These are phyloP conservation scores for Phalangium opilio DNA, from an alignment of 2,888 invertebrate species.

Conservation along the genomic window DNA sequence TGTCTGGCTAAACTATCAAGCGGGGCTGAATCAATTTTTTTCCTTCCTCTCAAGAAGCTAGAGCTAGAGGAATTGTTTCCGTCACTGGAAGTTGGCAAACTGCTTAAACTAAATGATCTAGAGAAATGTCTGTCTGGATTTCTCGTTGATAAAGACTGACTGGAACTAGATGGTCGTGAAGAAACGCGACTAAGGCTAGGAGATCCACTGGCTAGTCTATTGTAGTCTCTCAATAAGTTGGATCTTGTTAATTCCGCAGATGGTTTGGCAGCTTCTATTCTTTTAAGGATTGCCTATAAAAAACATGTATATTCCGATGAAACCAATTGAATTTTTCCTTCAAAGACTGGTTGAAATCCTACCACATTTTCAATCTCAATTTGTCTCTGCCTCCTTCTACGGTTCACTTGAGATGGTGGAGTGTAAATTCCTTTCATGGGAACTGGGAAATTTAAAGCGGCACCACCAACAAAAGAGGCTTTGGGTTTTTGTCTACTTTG, in stretches of 20 bases:
- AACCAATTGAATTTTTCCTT: too few species aligned
- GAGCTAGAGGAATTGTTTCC: background rate
- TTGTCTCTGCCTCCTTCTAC: constrained; percentile 34
- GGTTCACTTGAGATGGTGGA: constrained; percentile 34
- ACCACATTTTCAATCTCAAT: constrained; percentile 40
- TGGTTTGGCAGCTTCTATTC: constrained; percentile 20
- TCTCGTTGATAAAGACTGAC: background rate
- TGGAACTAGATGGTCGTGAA: background rate
- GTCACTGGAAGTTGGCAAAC: background rate
- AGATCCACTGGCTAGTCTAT: constrained; percentile 7
- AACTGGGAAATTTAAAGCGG: background rate
- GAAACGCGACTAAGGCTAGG: background rate
- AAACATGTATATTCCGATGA: too few species aligned
- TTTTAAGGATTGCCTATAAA: constrained; percentile 18
- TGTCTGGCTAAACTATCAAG: too few species aligned
- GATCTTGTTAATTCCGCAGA: constrained; percentile 10
- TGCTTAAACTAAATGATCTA: background rate
- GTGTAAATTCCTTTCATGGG: background rate
- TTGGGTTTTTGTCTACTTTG: constrained; percentile 12
- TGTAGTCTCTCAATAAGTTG: constrained; percentile 14
- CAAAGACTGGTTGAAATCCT: too few species aligned
- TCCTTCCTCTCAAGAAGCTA: too few species aligned
- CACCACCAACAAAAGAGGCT: background rate
- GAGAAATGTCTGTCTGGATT: background rate
- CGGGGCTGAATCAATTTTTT: too few species aligned